Conservation (phyloP, 2,888 invertebrate genomes). For the Sarcophaga carnaria region DNA sequence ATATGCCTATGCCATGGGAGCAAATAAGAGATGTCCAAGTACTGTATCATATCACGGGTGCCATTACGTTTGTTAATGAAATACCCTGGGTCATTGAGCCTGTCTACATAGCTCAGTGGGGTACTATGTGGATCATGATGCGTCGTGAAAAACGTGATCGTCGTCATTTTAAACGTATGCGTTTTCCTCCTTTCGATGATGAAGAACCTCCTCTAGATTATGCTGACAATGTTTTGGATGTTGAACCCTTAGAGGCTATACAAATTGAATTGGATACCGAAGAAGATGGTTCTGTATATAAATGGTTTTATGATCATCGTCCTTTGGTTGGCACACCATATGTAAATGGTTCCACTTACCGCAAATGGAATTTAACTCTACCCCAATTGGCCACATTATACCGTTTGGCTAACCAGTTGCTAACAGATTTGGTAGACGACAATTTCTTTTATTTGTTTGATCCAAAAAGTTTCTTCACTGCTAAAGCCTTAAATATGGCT, state of each 20-base stretch:
- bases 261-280: conserved; percentile 98
- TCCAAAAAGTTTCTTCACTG: conserved; percentile 99
- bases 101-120: conserved; percentile 99
- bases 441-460: conserved; percentile 99
- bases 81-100: conserved; percentile 99
- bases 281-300: conserved; percentile 94
- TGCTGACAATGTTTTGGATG: conserved; percentile 99
- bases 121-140: conserved; percentile 99
- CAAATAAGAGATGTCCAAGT: conserved; percentile 99
- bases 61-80: conserved; percentile 99
- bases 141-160: conserved; percentile 98
- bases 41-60: conserved; percentile 99
- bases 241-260: conserved; percentile 99
- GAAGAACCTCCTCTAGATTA: conserved; percentile 99
- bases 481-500: conserved; percentile 99
- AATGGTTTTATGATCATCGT: conserved; percentile 99
- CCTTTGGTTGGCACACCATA: conserved; percentile 95
- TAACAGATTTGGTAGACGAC: conserved; percentile 98
- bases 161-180: conserved; percentile 99
- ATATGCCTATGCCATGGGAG: conserved; percentile 99
- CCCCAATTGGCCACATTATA: conserved; percentile 99
- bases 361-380: conserved; percentile 96
- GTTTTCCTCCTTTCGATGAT: conserved; percentile 99
- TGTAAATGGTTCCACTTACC: conserved; percentile 98
- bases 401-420: conserved; percentile 96